These are phyloP conservation scores for Nymphalis polychloros DNA, from an alignment of 2,888 invertebrate species.

Conservation along the genomic window DNA sequence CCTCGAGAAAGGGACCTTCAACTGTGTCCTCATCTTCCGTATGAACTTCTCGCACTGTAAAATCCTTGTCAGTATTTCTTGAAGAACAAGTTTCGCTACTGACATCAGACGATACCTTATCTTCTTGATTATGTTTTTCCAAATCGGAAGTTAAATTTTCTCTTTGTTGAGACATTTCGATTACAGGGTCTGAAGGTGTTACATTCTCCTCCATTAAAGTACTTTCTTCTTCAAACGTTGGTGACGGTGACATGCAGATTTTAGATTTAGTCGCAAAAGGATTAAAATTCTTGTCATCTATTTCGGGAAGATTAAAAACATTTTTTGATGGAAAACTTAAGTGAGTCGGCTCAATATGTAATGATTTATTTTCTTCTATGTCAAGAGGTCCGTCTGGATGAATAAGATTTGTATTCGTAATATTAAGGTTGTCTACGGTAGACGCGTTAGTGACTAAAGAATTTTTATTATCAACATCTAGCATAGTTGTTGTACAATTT, in stretches of 20 bases:
- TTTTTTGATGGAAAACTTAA: constrained; percentile 46
- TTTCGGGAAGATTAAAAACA: constrained; percentile 70
- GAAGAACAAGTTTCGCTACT: constrained; percentile 54
- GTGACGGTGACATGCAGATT: constrained; percentile 42
- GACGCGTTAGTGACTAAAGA: not conserved
- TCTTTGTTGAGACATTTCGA: not conserved
- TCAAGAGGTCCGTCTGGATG: not conserved
- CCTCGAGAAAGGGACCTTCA: constrained; percentile 72
- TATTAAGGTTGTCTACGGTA: not conserved
- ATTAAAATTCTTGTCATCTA: constrained; percentile 63
- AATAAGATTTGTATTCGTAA: not conserved
- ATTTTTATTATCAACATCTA: not conserved
- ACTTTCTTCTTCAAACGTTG: constrained; percentile 5
- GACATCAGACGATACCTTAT: constrained; percentile 43
- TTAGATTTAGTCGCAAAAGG: constrained; percentile 65
- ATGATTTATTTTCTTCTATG: not conserved
- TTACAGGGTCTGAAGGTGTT: not conserved
- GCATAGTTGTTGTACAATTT: not conserved
- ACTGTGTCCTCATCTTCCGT: constrained; percentile 76
- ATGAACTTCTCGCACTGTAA: constrained; percentile 58
- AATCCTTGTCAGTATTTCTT: constrained; percentile 53
- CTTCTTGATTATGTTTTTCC: constrained; percentile 45
- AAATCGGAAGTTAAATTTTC: constrained; percentile 13
- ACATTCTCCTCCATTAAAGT: not conserved
- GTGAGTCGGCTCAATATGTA: not conserved